Conservation (phyloP, 2,888 invertebrate genomes). For the Drosophila kokeensis region DNA sequence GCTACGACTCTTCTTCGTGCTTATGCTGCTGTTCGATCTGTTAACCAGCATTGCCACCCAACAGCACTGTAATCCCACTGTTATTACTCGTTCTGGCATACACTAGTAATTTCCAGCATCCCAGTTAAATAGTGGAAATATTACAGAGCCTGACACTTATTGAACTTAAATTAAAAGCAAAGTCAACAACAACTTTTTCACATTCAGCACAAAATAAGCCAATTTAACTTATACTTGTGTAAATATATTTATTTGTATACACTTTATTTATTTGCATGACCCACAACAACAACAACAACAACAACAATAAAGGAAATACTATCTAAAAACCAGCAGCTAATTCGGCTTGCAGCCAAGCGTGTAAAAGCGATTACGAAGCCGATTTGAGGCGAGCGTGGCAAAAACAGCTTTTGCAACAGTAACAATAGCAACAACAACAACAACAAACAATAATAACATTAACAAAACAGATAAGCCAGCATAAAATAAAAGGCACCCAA, state of each 20-base stretch:
- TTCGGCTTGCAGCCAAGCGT: constrained; percentile 82
- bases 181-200: neutral
- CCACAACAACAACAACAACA: constrained; percentile 13
- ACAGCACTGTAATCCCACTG: neutral
- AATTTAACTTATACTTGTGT: neutral
- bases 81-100: neutral
- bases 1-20: neutral
- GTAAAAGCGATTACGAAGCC: constrained; percentile 82
- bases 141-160: neutral
- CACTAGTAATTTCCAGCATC: neutral
- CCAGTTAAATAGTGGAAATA: neutral
- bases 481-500: constrained; percentile 73
- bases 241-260: constrained; percentile 29
- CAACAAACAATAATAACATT: constrained; percentile 31
- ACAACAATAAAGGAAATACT: constrained; percentile 30
- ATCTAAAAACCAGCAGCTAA: constrained; percentile 69
- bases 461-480: constrained; percentile 66
- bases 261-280: constrained; percentile 39
- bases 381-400: constrained; percentile 52
- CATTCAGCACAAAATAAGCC: neutral
- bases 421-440: constrained; percentile 26
- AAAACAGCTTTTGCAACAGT: constrained; percentile 60
- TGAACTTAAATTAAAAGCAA: neutral
- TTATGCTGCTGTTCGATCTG: neutral
- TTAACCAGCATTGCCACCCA: neutral